A percentile compares a stretch with the other conserved stretches of the same genome.
phyloP scores from a whole-genome alignment of 2,113 vertebrate species.

The Typhlomys cinereus region DNA sequence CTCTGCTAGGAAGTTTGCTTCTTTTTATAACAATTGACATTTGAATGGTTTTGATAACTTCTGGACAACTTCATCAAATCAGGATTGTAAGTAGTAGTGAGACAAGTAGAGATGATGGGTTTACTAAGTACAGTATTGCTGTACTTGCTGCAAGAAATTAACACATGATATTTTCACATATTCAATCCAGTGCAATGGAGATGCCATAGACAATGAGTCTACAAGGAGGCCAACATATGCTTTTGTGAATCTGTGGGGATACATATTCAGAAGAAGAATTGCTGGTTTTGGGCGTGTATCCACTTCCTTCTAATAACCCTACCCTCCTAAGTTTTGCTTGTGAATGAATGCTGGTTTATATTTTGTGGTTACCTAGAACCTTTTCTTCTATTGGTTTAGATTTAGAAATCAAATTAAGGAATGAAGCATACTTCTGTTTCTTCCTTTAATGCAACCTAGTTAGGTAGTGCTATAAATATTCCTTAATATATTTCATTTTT shows the following conservation, averaged over 20 bases:
- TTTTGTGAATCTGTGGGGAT: background rate
- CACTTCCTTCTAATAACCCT: background rate
- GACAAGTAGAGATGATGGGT: background rate
- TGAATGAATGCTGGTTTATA: background rate
- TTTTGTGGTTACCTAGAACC: background rate
- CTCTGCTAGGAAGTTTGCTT: slow-evolving; percentile 13
- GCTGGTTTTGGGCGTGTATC: background rate
- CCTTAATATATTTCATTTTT: background rate
- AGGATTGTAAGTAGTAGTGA: background rate
- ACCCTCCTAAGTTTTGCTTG: background rate
- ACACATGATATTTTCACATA: background rate
- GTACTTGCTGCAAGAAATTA: background rate
- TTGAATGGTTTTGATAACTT: slow-evolving; percentile 27
- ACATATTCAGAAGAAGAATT: background rate
- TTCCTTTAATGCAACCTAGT: background rate
- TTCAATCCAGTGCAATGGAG: background rate
- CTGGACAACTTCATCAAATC: background rate
- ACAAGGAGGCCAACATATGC: background rate
- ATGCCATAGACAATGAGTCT: background rate
- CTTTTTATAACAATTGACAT: slow-evolving; percentile 36
- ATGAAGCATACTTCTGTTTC: background rate
- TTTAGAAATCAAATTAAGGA: slow-evolving; percentile 45
- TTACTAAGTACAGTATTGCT: background rate
- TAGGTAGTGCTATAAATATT: background rate
- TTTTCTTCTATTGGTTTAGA: background rate